Evolutionary conservation across 2,888 invertebrate genomes (phyloP), one percentile per base, ranked within the genome.

Genomic region (Drosophila pseudotalamancana): DNA sequence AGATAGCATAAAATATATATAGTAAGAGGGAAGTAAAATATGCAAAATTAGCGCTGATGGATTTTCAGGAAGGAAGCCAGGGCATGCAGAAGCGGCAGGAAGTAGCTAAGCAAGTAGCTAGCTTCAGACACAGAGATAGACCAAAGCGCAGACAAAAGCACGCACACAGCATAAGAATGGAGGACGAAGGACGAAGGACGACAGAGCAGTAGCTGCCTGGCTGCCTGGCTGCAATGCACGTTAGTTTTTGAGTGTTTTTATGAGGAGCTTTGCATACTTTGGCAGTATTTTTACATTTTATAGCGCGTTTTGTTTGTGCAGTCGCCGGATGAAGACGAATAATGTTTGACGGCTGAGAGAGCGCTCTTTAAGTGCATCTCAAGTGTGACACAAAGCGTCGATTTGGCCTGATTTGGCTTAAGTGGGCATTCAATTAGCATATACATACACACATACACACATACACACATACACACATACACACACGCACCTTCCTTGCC

Each of bases 21-120:
- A 69, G 66, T 54, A 60, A 59, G 40, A 72, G 59, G 46, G 60
- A 76, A 78, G 75, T 76, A 75, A 85, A 86, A 86, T 88, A 84
- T 84, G 84, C 84, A 84, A 88, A 84, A 88, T 88, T 87, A 88
- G 88, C 87, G 74, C 74, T 84, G 84, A 84, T 84, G 84, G 84
- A 88, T 88, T 86, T 72, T 69, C 80, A 84, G 85, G 88, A 85
- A 87, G 84, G 80, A 83, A 76, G 42, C 80, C 63, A 56, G 67
- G 64, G 78, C 79, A 82, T 66, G 53, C 66, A 71, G 57, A 76
- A 59, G 64, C 55, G 67, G 60, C 68, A 86, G 80, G 80, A 81
- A 82, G 68, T 45, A 79, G 87, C 80, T 86, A 79, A 86, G 87
- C 80, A 81, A 81, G 84, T 80, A 69, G 69, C 80, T 60, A 76